Base-by-base conservation (phyloP, 1,140 invertebrate species). In the Uloborus diversus region DNA sequence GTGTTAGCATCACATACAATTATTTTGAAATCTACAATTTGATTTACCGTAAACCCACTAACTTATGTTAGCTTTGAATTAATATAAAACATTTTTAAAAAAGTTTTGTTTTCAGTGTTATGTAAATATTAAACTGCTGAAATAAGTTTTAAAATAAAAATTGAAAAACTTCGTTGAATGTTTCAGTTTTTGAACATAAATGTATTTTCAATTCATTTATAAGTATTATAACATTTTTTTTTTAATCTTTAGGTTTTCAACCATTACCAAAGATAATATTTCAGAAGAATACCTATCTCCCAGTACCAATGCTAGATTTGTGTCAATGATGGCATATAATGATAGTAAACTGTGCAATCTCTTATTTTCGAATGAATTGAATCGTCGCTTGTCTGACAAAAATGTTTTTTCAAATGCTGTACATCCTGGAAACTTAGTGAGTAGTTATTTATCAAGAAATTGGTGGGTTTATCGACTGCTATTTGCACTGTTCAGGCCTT, bases 381-480 rank as follows among this genome's bases (percentile, higher is more conserved):
- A 94, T 75, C 89, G 90, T 85, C 90, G 91, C 80, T 93, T 94
- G 90, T 90, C 90, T 59, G 84, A 86, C 14, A 89, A 90, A 82
- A 91, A 91, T 2, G 90, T 98, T n/a, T 90, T 88, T 30, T 91
- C 93, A 1, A 94, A 95, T 86, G 91, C 93, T 23, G 86, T 97
- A 17, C 96, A 99, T 89, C 96, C 96, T 28, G 96, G 96, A 23
- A 98, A 97, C 86, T 90, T 97, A 90, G 92, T 97, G 5, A 92
- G 88, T 78, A 91, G 93, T 9, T 89, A 90, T 79, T 25, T 98
- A 3, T 86, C 90, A n/a, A 89, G 94, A 33, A 89, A 94, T 85
- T 96, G 93, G 90, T 97, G 94, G 94, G 81, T 94, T 0, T 96
- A 92, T 81, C 87, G 91, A 83, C 78, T 96, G 0, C 82, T 94